Evolutionary conservation across 2,113 vertebrate genomes (phyloP).

Genomic region (Lampris megalopsis): DNA sequence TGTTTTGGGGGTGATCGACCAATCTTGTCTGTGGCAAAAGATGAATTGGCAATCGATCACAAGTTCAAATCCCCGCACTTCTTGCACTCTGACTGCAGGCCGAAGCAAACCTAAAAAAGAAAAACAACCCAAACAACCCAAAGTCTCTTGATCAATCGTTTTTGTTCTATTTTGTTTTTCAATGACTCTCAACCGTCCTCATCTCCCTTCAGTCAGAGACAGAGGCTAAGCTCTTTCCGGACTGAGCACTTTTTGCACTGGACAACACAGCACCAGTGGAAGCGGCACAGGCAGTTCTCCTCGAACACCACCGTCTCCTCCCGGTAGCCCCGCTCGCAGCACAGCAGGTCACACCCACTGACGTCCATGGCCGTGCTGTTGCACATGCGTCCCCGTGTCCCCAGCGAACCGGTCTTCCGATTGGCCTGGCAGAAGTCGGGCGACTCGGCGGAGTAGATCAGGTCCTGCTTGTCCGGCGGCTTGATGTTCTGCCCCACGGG

Average conservation of each 20-base stretch:
- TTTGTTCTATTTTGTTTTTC: neutral
- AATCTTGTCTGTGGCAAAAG: conserved; percentile 21
- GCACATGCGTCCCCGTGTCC: conserved; percentile 92
- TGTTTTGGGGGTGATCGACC: neutral
- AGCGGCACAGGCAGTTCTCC: conserved; percentile 97
- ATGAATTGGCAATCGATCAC: conserved; percentile 4
- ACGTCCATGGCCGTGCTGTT: conserved; percentile 96
- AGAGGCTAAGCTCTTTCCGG: conserved; percentile 94
- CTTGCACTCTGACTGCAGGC: conserved; percentile 22
- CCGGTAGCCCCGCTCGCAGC: conserved; percentile 92
- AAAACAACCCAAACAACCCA: neutral
- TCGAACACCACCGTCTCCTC: conserved; percentile 92
- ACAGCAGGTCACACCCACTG: conserved; percentile 95
- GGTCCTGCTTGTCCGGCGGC: conserved; percentile 91
- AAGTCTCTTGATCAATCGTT: too few species aligned
- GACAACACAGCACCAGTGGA: conserved; percentile 98
- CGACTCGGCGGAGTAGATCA: conserved; percentile 95
- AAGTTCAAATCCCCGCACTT: conserved; percentile 29
- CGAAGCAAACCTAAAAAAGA: conserved; percentile 25
- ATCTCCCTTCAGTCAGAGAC: conserved; percentile 79
- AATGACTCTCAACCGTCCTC: conserved; percentile 5
- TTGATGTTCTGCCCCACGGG: conserved; percentile 94
- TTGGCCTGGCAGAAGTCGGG: conserved; percentile 97
- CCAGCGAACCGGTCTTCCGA: conserved; percentile 92
- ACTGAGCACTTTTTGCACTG: conserved; percentile 96